These are phyloP conservation scores for Philopedon plagiatum DNA, from an alignment of 2,888 invertebrate genomes.

Conservation along the genomic window DNA sequence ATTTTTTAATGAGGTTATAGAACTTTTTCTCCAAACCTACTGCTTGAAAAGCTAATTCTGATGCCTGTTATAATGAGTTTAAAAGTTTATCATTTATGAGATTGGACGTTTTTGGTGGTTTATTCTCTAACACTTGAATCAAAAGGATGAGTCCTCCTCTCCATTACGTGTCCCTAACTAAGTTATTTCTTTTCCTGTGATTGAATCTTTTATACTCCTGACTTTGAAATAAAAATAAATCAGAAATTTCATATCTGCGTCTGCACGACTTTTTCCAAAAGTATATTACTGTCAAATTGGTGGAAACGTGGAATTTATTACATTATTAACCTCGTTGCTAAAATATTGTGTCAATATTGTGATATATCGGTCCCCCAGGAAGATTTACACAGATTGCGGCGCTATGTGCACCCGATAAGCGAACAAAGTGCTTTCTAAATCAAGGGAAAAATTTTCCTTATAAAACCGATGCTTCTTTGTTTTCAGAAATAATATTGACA, in stretches of 20 bases:
- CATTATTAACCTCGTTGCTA: slow-evolving; percentile 48
- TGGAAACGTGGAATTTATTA: slow-evolving; percentile 49
- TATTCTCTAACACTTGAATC: too few species aligned
- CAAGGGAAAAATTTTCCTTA: slow-evolving; percentile 49
- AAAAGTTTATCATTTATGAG: too few species aligned
- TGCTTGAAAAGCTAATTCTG: too few species aligned
- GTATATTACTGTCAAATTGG: slow-evolving; percentile 47
- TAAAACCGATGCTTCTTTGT: slow-evolving; percentile 48
- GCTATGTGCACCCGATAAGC: slow-evolving; percentile 49
- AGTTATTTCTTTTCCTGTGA: background rate
- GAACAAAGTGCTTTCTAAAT: slow-evolving; percentile 51
- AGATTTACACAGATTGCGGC: slow-evolving; percentile 50
- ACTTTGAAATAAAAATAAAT: background rate
- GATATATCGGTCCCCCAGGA: slow-evolving; percentile 47
- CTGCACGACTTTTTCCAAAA: slow-evolving; percentile 20
- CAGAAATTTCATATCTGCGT: slow-evolving; percentile 36
- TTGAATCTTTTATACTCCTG: background rate
- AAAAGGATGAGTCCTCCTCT: too few species aligned
- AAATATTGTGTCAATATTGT: slow-evolving; percentile 52
- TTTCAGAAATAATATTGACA: slow-evolving; percentile 51
- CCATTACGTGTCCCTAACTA: background rate
- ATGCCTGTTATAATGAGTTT: too few species aligned
- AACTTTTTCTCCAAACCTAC: too few species aligned
- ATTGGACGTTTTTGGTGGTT: too few species aligned
- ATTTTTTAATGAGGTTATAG: too few species aligned